Evolutionary conservation across 2,113 vertebrate species (phyloP).

Genomic region (Melierax canorus): DNA sequence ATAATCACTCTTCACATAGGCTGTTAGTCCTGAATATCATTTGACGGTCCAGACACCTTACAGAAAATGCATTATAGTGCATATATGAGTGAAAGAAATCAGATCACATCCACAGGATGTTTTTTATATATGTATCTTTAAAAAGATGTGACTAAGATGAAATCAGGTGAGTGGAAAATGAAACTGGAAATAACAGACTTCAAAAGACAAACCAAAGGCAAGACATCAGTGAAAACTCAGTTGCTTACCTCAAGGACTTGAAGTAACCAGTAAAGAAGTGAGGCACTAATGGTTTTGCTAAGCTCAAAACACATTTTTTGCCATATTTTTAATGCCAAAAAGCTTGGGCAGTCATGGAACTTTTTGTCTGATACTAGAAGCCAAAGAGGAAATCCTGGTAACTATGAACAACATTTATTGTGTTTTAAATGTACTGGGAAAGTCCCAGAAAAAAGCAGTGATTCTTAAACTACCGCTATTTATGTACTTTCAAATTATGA

Average conservation of each 20-base stretch:
- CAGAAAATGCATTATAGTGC: not conserved
- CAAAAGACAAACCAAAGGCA: not conserved
- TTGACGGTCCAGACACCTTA: not conserved
- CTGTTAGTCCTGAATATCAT: not conserved
- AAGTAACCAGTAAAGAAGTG: not conserved
- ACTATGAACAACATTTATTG: conserved; percentile 3
- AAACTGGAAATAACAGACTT: not conserved
- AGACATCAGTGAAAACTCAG: not conserved
- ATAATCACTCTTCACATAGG: not conserved
- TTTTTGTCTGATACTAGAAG: not conserved
- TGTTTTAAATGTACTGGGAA: not conserved
- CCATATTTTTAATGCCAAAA: not conserved
- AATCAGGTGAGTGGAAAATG: not conserved
- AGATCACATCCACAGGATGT: not conserved
- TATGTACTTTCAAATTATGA: not conserved
- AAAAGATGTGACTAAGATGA: not conserved
- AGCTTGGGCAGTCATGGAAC: not conserved
- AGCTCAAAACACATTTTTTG: not conserved
- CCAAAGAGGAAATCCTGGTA: conserved; percentile 61
- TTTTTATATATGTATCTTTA: not conserved
- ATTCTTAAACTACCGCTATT: not conserved
- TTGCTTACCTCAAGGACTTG: not conserved
- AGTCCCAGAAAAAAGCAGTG: not conserved
- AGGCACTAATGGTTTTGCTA: not conserved
- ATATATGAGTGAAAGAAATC: not conserved